Evolutionary conservation across 2,797 vertebrate genomes (phyloP).

Genomic region (Sebastes nivosus): DNA sequence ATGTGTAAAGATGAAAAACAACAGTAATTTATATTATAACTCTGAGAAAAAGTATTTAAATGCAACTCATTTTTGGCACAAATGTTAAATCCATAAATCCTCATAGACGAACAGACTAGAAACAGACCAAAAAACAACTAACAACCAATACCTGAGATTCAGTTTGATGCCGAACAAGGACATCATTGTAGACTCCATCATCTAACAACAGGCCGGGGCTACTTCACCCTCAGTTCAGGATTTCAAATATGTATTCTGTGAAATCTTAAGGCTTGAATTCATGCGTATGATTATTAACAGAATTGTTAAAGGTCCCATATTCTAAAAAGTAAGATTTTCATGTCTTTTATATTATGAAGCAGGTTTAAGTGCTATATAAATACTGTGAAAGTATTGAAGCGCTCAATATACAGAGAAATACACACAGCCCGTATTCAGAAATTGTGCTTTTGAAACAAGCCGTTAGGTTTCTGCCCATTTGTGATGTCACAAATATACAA

Average conservation of each 20-base stretch:
- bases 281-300: neutral
- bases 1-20: neutral
- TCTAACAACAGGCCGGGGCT: neutral
- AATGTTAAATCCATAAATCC: neutral
- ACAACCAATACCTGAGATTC: constrained; percentile 53
- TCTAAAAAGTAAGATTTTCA: no score
- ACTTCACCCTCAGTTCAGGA: neutral
- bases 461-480: no score
- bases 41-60: neutral
- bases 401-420: no score
- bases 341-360: no score
- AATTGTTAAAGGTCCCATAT: no score
- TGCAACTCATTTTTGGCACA: constrained; percentile 1
- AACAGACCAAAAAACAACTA: constrained; percentile 1
- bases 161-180: neutral
- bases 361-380: no score
- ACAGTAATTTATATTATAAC: neutral
- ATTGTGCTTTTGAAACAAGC: no score
- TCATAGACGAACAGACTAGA: neutral
- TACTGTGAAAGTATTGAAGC: no score
- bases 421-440: no score
- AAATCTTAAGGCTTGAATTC: neutral
- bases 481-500: no score
- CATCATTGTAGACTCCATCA: neutral
- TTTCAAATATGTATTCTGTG: neutral